Evolutionary conservation across 2,113 vertebrate genomes (phyloP).

Genomic region (Falco punctatus): DNA sequence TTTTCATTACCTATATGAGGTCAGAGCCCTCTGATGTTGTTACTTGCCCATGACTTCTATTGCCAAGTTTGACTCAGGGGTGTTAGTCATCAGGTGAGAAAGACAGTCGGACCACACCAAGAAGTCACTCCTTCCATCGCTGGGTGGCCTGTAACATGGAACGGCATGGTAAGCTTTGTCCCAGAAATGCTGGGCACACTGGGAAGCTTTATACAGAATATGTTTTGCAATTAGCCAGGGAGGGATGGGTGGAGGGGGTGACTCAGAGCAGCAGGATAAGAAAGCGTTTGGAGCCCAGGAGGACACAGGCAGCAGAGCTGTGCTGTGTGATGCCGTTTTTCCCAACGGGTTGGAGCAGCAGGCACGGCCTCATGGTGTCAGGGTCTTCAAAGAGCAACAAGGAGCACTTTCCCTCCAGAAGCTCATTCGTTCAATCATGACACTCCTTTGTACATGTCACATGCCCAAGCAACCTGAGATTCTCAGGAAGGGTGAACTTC

Average conservation of each 20-base stretch:
- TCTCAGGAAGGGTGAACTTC: neutral
- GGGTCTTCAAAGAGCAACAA: neutral
- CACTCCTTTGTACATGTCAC: neutral
- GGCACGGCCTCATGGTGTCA: neutral
- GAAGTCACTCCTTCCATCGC: neutral
- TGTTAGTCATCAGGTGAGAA: neutral
- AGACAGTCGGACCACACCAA: neutral
- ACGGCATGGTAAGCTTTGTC: neutral
- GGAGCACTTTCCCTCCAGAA: neutral
- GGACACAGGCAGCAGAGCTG: neutral
- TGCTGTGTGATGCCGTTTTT: accelerated
- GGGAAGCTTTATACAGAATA: neutral
- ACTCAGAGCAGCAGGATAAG: neutral
- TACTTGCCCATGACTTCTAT: neutral
- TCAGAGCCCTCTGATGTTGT: neutral
- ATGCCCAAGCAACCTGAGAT: neutral
- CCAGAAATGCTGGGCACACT: neutral
- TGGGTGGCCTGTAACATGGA: accelerated
- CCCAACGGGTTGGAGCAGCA: neutral
- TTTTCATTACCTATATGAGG: neutral
- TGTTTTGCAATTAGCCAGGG: neutral
- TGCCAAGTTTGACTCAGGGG: neutral
- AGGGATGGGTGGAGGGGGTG: neutral
- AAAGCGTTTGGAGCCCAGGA: neutral
- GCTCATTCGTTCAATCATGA: neutral